These are phyloP conservation scores for Ctenopoma multispine DNA, from an alignment of 2,797 vertebrate genomes.

Conservation along the genomic window DNA sequence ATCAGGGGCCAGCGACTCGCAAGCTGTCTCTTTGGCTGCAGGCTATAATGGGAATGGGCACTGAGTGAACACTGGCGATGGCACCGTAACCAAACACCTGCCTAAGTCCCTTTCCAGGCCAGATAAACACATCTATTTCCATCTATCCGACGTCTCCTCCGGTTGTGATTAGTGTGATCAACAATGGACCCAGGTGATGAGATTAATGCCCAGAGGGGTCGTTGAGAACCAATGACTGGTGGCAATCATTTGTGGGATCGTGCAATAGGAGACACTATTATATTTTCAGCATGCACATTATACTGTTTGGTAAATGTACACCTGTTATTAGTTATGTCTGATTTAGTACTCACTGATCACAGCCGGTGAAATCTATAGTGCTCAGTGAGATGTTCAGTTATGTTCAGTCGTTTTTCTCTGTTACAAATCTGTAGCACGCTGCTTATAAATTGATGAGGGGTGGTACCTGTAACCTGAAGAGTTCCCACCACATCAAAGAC, in stretches of 20 bases:
- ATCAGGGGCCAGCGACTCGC: conserved; percentile 79
- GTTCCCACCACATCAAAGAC: conserved; percentile 38
- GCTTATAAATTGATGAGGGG: conserved; percentile 1
- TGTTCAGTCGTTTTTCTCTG: not conserved
- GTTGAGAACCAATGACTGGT: conserved; percentile 29
- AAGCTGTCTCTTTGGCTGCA: conserved; percentile 83
- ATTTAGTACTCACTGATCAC: conserved; percentile 37
- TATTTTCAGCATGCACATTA: conserved; percentile 45
- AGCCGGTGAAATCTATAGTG: conserved; percentile 10
- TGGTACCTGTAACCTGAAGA: not conserved
- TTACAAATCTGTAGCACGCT: not conserved
- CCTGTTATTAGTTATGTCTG: conserved; percentile 44
- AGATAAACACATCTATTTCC: conserved; percentile 74
- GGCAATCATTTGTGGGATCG: conserved; percentile 32
- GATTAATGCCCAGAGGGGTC: conserved; percentile 54
- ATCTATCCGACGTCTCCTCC: conserved; percentile 62
- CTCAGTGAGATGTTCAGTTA: conserved; percentile 4
- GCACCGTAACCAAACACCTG: conserved; percentile 82
- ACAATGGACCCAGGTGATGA: conserved; percentile 64
- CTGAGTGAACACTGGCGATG: conserved; percentile 70
- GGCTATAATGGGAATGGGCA: conserved; percentile 71
- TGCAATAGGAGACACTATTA: conserved; percentile 38
- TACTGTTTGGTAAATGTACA: conserved; percentile 47
- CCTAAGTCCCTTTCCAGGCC: conserved; percentile 74
- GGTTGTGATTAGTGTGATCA: conserved; percentile 76